Base-by-base conservation (phyloP, 2,888 invertebrate genomes). In the Chorisops tibialis region DNA sequence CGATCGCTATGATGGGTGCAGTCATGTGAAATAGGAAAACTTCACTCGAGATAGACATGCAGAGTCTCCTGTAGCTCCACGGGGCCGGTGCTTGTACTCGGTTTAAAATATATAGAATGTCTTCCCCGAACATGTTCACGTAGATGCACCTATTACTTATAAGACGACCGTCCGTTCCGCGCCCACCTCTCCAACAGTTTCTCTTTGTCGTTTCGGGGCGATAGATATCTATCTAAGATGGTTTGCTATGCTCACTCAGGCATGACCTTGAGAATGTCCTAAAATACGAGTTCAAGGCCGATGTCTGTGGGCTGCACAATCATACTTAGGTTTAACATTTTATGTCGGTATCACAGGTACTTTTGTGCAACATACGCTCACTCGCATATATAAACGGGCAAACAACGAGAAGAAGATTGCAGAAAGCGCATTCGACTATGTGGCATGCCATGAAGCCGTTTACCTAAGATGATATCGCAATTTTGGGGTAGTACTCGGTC, bases 261-360 rank as follows among this genome's bases (percentile, higher is more conserved):
- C 52, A 59, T 59, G 64, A 59, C 64, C 64, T 62, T 62, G 48
- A 50, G 48, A 58, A 52, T 62, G 61, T 59, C 64, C 62, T 64
- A 64, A 64, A 64, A 62, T 59, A 59, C 49, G 37, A 59, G 64
- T 64, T 64, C 64, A 64, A 64, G 64, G 64, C 49, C 64, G 61
- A 30, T 30, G 30, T 30, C 30, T 30, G 30, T 30, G 30, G 30
- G 30, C 30, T 30, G 30, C 30, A 30, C 30, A 30, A 30, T 30
- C 30, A 30, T 30, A 30, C 30, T 9, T 2, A 2, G 30, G 30
- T 30, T 9, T 30, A 30, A 37, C 37, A 37, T 37, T 37, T 37
- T 12, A 9, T 9, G 7, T 37, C 41, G 41, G 12, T 41, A 41
- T 41, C 12, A 12, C n/a, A 41, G 12, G n/a, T 16, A 41, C 16